A percentile compares a stretch with the other conserved stretches of the same genome.
Evolutionary conservation across 2,113 vertebrate species (phyloP).

Genomic region (Poecilia latipinna): DNA sequence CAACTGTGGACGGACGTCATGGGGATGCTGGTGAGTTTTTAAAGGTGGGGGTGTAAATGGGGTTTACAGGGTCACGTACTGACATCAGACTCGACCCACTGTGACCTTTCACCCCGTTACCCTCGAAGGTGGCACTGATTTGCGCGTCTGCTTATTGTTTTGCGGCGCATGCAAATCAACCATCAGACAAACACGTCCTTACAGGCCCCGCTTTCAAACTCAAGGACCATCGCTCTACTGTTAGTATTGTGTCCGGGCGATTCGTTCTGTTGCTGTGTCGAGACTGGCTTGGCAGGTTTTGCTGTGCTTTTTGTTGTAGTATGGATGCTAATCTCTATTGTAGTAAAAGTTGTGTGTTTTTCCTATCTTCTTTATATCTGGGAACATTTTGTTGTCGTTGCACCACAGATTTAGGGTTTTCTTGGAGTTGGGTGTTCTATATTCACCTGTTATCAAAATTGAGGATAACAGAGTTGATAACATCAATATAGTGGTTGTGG

Average conservation of each 20-base stretch:
- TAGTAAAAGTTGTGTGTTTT: background rate
- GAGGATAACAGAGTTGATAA: background rate
- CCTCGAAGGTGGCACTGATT: slow-evolving; percentile 47
- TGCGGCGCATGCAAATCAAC: slow-evolving; percentile 36
- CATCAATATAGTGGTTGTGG: background rate
- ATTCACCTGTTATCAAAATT: background rate
- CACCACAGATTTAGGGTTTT: background rate
- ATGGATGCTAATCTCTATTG: background rate
- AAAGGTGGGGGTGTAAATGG: slow-evolving; percentile 21
- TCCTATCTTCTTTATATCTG: background rate
- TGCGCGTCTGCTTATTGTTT: slow-evolving; percentile 20
- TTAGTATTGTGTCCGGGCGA: background rate
- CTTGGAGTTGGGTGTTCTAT: background rate
- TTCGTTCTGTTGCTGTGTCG: slow-evolving; percentile 8
- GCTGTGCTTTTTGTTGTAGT: background rate
- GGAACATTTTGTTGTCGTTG: background rate
- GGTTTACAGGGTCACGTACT: slow-evolving; percentile 31
- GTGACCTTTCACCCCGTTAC: slow-evolving; percentile 31
- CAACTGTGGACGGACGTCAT: slow-evolving; percentile 94
- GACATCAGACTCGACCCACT: background rate
- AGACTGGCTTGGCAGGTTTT: slow-evolving; percentile 46
- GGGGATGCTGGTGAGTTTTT: slow-evolving; percentile 94
- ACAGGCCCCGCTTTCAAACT: background rate
- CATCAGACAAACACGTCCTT: slow-evolving; percentile 12
- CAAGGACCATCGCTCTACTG: background rate